phyloP scores from a whole-genome alignment of 2,113 vertebrate species.

The Anarrhichthys ocellatus region DNA sequence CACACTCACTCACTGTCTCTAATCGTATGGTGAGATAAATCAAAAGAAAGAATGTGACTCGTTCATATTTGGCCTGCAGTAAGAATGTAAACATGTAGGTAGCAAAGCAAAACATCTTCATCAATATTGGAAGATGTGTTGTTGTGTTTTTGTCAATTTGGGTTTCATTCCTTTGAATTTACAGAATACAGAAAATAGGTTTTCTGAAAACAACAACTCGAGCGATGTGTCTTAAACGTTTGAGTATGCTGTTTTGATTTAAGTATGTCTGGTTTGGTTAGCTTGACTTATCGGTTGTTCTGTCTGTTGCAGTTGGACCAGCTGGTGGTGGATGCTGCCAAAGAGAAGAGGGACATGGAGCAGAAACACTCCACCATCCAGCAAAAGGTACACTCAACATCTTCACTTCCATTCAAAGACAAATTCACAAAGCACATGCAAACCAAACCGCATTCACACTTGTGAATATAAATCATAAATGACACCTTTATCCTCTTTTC shows the following conservation, averaged over 20 bases:
- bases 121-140: background rate
- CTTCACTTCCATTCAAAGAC: background rate
- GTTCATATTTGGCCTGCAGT: background rate
- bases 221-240: background rate
- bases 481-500: background rate
- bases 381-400: conserved; percentile 89
- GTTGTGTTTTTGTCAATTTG: background rate
- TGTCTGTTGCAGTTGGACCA: conserved; percentile 91
- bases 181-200: background rate
- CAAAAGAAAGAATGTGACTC: background rate
- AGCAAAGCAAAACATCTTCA: background rate
- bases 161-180: background rate
- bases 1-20: background rate
- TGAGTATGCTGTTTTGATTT: background rate
- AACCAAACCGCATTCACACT: background rate
- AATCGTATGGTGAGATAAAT: background rate
- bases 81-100: background rate
- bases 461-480: background rate
- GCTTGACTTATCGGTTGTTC: conserved; percentile 47
- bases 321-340: conserved; percentile 93
- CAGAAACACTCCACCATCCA: conserved; percentile 98
- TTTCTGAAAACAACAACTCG: background rate
- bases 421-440: background rate
- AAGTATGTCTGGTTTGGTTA: conserved; percentile 24
- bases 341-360: conserved; percentile 97